Base-by-base conservation (phyloP, 1,140 invertebrate genomes). In the Bombus superbus region DNA sequence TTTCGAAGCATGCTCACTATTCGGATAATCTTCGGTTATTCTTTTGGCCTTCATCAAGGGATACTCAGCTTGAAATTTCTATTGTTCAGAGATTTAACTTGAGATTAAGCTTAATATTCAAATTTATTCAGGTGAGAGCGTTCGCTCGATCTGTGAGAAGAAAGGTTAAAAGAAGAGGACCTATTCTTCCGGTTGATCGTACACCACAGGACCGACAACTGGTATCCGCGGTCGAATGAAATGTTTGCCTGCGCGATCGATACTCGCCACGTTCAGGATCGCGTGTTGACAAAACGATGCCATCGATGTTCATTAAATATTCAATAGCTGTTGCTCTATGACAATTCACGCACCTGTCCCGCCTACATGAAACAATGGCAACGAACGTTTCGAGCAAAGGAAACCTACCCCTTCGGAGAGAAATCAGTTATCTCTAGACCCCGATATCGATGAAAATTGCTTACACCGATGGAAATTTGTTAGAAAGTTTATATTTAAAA, bases 251-350 rank as follows among this genome's bases (percentile, higher is more conserved):
- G 35, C 57, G 13, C 68, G 77, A 85, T 85, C 83, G 76, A 80
- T 71, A 47, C 77, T 18, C 32, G 9, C 62, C 32, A n/a, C 66
- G 40, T 80, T 72, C 77, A 42, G 35, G 68, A 85, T 85, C 68
- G 83, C 83, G 57, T 85, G 76, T 80, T 47, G 71, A 57, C 76
- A 85, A 85, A 85, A 85, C 77, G 83, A 85, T 85, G 83, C 68
- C 83, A 85, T 85, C 83, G 76, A 85, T 80, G 83, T 71, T 79
- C 83, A 80, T 79, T 57, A 80, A 85, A 85, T 85, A 80, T 85
- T 85, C 83, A 85, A 80, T 85, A 80, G 68, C 38, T 32, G 40
- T 44, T 53, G 15, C 68, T 59, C 44, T 22, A 78, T 40, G 74
- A 78, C 76, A 83, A 78, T 78, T 83, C 74, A 68, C 81, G 81